Base-by-base conservation (phyloP, 1,140 invertebrate species). In the Drosophila novamexicana region DNA sequence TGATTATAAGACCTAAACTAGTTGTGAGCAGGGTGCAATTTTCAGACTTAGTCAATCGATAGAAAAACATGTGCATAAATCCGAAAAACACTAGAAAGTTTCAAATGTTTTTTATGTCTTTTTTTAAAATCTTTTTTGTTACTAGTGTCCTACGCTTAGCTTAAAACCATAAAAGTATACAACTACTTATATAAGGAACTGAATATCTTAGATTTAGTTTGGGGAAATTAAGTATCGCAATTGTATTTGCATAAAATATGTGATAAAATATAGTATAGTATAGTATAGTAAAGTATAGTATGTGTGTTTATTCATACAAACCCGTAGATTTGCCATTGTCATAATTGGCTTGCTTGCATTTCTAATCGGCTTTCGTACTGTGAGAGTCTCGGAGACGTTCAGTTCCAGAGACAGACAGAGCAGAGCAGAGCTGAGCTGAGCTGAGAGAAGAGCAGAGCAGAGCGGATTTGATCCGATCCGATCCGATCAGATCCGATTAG, bases 241-340 rank as follows among this genome's bases (percentile, higher is more conserved):
- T 64, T 57, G 74, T 79, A 32, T 32, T 50, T 50, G 22, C 32
- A 40, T 73, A 54, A 61, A 36, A 44, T 67, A 67, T 59, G 22
- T 61, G 45, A 57, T 59, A 68, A 52, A 40, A 29, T 50, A 39
- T 62, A 63, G 49, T 64, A 47, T 45, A 47, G 9, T 18, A 65
- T 58, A 16, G 14, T 74, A 68, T 50, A 61, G 39, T 59, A 49
- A 58, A 62, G 22, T 57, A 74, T 59, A 82, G 54, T 69, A 88
- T 85, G 83, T 83, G 83, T 71, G 22, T 77, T 82, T 79, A 77
- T 76, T 84, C 85, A 89, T 89, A 89, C 84, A 89, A 89, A 89
- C 84, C 84, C 85, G 83, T 90, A 54, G 53, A 73, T 29, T 5
- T 57, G 70, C 70, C 76, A 75, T 77, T 82, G 83, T 69, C 61